Conservation (phyloP, 2,888 invertebrate species). For the Pomacea canaliculata region DNA sequence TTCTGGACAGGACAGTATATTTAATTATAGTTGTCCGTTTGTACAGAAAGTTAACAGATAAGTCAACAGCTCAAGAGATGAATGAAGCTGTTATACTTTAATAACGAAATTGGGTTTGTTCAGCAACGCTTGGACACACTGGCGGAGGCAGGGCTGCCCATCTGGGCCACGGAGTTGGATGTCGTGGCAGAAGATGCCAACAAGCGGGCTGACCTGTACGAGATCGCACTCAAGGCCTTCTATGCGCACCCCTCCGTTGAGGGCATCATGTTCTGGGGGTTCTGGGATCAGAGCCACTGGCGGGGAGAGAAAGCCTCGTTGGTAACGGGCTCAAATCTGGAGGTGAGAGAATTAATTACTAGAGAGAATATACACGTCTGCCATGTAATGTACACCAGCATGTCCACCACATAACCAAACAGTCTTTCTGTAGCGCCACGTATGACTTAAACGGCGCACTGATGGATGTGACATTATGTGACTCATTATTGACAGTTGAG, state of each 20-base stretch:
- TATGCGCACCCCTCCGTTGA: slow-evolving; percentile 35
- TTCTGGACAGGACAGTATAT: no score
- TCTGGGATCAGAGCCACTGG: slow-evolving; percentile 33
- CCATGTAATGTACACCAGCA: no score
- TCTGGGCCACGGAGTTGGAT: slow-evolving; percentile 45
- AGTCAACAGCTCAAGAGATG: no score
- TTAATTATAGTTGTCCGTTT: no score
- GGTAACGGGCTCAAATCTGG: slow-evolving; percentile 30
- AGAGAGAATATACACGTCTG: neutral
- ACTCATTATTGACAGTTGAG: no score
- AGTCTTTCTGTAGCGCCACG: no score
- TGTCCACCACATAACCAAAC: no score
- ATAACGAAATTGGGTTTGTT: no score
- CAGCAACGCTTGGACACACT: slow-evolving; percentile 39
- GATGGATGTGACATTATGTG: no score
- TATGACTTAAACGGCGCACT: no score
- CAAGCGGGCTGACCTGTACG: slow-evolving; percentile 34
- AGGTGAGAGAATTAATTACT: slow-evolving; percentile 4
- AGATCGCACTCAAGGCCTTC: slow-evolving; percentile 28
- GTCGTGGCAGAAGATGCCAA: slow-evolving; percentile 35
- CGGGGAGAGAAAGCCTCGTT: slow-evolving; percentile 23
- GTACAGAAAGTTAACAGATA: no score
- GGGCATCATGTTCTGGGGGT: slow-evolving; percentile 36
- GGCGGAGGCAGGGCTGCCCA: slow-evolving; percentile 38
- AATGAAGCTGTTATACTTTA: no score